A percentile compares a stretch with the other conserved stretches of the same genome.
These are phyloP conservation scores for Monoplex corrugatus DNA, from an alignment of 2,888 invertebrate genomes.

Conservation along the genomic window DNA sequence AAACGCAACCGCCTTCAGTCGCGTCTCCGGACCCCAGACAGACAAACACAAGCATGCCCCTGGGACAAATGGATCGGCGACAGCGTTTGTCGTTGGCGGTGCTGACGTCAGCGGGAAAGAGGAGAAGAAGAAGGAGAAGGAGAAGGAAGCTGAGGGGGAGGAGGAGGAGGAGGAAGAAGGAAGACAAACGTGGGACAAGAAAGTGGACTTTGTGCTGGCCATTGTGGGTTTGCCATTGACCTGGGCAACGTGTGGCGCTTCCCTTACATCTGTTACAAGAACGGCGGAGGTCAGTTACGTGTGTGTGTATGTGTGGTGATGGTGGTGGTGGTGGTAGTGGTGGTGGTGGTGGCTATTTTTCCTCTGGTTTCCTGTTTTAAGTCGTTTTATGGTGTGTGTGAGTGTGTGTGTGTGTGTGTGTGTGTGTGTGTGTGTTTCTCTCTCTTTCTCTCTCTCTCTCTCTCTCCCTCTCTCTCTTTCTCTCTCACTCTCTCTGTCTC, in stretches of 20 bases:
- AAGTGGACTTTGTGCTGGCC: constrained; percentile 42
- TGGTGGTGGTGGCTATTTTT: background rate
- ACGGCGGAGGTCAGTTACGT: constrained; percentile 35
- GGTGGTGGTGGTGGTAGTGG: no score
- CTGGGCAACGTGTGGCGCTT: constrained; percentile 44
- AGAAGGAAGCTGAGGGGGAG: background rate
- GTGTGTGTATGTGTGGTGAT: background rate
- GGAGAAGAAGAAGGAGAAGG: background rate
- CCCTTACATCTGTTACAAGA: constrained; percentile 46
- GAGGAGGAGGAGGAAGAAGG: constrained; percentile 1
- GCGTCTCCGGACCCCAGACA: background rate
- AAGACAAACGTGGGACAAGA: constrained; percentile 45
- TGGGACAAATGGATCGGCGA: background rate
- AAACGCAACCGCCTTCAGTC: background rate
- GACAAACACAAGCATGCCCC: background rate
- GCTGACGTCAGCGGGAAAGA: background rate
- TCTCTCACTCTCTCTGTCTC: no score
- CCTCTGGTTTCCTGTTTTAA: background rate
- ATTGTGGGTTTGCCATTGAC: constrained; percentile 44
- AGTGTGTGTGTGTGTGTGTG: no score
- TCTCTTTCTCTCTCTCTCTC: no score
- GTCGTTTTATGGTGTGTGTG: no score
- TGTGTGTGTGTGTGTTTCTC: no score
- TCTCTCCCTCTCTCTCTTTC: no score
- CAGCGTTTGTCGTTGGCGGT: background rate